Percentiles rank a stretch among this genome's conserved stretches.
These are phyloP conservation scores for Invenusta paracnida DNA, from an alignment of 2,888 invertebrate species.

Conservation along the genomic window DNA sequence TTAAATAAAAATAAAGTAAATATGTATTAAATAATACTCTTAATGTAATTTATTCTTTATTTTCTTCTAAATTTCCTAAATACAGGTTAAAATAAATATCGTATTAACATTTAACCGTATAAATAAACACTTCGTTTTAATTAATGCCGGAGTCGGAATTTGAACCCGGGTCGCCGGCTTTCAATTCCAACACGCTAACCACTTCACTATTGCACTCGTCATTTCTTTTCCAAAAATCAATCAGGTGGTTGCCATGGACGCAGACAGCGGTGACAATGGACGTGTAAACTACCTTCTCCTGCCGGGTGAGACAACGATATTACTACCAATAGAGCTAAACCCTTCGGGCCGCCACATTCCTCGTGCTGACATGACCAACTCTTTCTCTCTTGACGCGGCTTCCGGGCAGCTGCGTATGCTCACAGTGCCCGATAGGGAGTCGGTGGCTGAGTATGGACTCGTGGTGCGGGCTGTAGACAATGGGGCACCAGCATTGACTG, in stretches of 20 bases:
- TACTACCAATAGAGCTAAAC: neutral
- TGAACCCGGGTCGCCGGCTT: too few relatives aligned
- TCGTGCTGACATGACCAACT: neutral
- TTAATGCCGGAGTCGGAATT: too few relatives aligned
- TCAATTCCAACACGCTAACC: too few relatives aligned
- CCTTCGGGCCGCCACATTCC: neutral
- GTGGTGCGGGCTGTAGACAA: neutral
- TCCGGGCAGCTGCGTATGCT: neutral
- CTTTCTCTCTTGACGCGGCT: neutral
- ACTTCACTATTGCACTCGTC: too few relatives aligned
- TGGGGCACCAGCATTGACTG: slow-evolving; percentile 79
- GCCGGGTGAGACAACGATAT: neutral
- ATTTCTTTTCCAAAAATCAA: too few relatives aligned
- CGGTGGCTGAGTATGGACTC: slow-evolving; percentile 5
- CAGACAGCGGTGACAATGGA: neutral
- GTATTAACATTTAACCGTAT: too few relatives aligned
- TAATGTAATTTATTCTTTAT: too few relatives aligned
- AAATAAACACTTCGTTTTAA: too few relatives aligned
- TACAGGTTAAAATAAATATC: too few relatives aligned
- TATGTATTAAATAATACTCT: too few relatives aligned
- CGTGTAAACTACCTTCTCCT: neutral
- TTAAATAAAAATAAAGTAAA: too few relatives aligned
- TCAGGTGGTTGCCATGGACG: neutral
- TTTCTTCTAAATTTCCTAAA: too few relatives aligned
- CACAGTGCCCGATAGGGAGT: neutral